Evolutionary conservation across 2,888 invertebrate genomes (phyloP), one percentile per base, ranked within the genome.

Genomic region (Drosophila lacicola): DNA sequence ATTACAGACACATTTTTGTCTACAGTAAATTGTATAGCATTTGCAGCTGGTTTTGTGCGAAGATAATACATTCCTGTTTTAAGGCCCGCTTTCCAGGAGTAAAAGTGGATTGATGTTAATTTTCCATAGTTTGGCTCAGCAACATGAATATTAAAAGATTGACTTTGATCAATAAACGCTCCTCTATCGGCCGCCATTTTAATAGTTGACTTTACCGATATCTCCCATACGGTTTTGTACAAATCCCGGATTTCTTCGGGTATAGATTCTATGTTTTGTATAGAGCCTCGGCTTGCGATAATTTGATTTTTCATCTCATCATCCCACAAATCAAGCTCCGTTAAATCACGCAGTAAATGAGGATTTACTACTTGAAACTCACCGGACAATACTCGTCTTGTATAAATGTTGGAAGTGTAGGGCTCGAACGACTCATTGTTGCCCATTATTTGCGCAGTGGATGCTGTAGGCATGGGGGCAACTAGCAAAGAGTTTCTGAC

Each of bases 51-150:
- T 91, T 98, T 98, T 0, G 98, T 99, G 53, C 99, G 95, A 75
- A 99, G 93, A 92, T 99, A 99, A 92, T 99, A 99, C 99, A 99
- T 99, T 54, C 99, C 99, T 1, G 99, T 99, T 93, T 99, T 99
- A 64, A 99, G 93, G 3, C 99, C 99, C 93, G 96, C 94, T 93
- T 97, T 96, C 99, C 99, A 99, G 0, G 97, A 97, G 92, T 97
- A 97, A 92, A 99, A 99, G 93, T 99, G 99, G 95, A 99, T 99
- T 2, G 99, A 99, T 2, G 98, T 97, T 58, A 99, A 93, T 91
- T 98, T 98, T 5, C 97, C 98, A 90, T 97, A 97, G 90, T 96
- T 97, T 5, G 99, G 98, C 90, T 97, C 96, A 5, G 98, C 98
- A 64, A 99, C 97, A 92, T 99, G 98, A 75, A 99, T 95, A 92